A percentile compares a stretch with the other conserved stretches of the same genome.
phyloP scores from a whole-genome alignment of 2,797 vertebrate genomes.

The Ceyx erithaca region DNA sequence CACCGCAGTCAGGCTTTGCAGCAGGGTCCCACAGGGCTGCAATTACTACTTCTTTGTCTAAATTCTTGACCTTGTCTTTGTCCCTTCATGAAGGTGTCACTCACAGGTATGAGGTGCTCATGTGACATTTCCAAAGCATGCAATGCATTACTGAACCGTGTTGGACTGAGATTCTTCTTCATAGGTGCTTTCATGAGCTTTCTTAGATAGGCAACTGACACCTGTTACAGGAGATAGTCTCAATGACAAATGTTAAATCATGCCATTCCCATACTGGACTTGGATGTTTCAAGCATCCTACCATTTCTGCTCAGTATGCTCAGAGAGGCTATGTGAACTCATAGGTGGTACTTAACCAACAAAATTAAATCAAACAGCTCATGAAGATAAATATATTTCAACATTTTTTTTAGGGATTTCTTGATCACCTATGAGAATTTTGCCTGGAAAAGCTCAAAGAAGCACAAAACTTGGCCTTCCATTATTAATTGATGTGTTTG shows the following conservation, averaged over 20 bases:
- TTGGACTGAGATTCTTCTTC: neutral
- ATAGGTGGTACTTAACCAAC: neutral
- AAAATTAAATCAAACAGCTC: neutral
- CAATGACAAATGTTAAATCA: neutral
- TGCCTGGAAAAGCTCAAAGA: neutral
- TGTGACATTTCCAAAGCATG: neutral
- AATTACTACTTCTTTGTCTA: neutral
- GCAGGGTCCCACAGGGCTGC: rapidly evolving
- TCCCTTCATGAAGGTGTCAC: neutral
- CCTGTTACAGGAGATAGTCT: neutral
- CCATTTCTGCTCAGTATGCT: neutral
- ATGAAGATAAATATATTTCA: neutral
- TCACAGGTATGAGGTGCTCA: rapidly evolving
- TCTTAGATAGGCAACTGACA: neutral
- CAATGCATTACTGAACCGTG: neutral
- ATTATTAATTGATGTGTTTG: slow-evolving; percentile 23
- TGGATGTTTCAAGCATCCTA: neutral
- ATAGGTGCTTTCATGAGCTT: neutral
- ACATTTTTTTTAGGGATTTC: neutral
- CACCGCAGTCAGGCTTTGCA: neutral
- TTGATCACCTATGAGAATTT: neutral
- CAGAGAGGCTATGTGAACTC: neutral
- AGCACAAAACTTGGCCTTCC: neutral
- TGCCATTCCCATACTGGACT: neutral
- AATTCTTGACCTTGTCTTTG: neutral